Evolutionary conservation across 2,113 vertebrate genomes (phyloP).

Genomic region (Carollia perspicillata): DNA sequence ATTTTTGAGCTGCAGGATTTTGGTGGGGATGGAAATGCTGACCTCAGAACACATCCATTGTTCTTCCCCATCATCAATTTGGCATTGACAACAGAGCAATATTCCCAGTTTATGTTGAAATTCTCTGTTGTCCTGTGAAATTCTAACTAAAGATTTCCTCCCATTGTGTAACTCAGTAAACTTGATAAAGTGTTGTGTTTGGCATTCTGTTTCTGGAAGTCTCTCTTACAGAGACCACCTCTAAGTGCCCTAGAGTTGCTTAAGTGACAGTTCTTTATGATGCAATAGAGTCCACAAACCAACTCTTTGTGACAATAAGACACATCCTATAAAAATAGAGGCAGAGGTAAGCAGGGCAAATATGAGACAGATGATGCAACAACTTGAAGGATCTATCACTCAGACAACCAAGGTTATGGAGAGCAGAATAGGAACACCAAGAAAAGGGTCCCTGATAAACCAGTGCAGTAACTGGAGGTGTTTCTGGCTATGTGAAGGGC

Average conservation of each 20-base stretch:
- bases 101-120: conserved; percentile 45
- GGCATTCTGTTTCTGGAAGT: conserved; percentile 17
- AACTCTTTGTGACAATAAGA: background rate
- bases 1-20: background rate
- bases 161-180: conserved; percentile 52
- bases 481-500: conserved; percentile 30
- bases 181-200: background rate
- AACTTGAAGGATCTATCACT: conserved; percentile 20
- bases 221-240: background rate
- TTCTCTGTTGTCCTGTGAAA: conserved; percentile 44
- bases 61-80: conserved; percentile 44
- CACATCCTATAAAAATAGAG: background rate
- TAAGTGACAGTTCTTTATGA: background rate
- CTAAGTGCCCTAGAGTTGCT: background rate
- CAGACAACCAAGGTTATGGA: conserved; percentile 18
- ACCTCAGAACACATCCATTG: background rate
- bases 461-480: conserved; percentile 52
- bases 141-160: conserved; percentile 45
- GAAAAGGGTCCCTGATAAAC: conserved; percentile 49
- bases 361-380: background rate
- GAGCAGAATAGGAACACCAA: background rate
- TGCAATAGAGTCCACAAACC: background rate
- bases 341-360: background rate
- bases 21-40: background rate
- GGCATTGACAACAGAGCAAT: background rate